Base-by-base conservation (phyloP, 2,797 vertebrate genomes). In the Eremophila alpestris region DNA sequence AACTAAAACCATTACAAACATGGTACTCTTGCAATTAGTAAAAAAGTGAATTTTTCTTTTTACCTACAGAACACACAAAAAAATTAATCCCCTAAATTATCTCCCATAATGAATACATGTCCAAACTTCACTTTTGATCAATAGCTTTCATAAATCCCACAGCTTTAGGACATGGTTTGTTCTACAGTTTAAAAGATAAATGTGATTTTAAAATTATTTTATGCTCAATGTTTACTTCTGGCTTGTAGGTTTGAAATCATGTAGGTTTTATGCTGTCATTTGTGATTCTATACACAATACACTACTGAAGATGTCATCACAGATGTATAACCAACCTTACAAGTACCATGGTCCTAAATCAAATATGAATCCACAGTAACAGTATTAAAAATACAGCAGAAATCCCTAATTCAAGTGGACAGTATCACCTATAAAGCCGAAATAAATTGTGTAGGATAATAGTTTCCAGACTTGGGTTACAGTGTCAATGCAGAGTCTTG, bases 361-460 rank as follows among this genome's bases (percentile, higher is more conserved):
- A 95, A 95, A 95, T 41, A 93, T 36, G 92, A 98, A 96, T 95
- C 87, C 81, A 80, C 38, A 75, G 70, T 48, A 86, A 92, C 36
- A 73, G 80, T 90, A 92, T 95, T 96, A 96, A 94, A 89, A 94
- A 93, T 92, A 95, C 67, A 91, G 81, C 69, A 87, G 81, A 97
- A 97, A 97, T 88, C 89, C 87, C 88, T 90, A 95, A 95, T 95
- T 97, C 93, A 96, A 97, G 96, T 86, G 94, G 94, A 90, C 84
- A 93, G 73, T 83, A 95, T 95, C 94, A 96, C 87, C 90, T 95
- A 84, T 69, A 97, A 97, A 95, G 90, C 87, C 88, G 96, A 97
- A 97, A 94, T 86, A 97, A 97, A 97, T 95, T 88, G 89, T 90
- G 54, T 78, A 96, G 96, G 96, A 97, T 97, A 97, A 97, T 86